These are phyloP conservation scores for Adelges cooleyi DNA, from an alignment of 1,140 invertebrate genomes.

Conservation along the genomic window DNA sequence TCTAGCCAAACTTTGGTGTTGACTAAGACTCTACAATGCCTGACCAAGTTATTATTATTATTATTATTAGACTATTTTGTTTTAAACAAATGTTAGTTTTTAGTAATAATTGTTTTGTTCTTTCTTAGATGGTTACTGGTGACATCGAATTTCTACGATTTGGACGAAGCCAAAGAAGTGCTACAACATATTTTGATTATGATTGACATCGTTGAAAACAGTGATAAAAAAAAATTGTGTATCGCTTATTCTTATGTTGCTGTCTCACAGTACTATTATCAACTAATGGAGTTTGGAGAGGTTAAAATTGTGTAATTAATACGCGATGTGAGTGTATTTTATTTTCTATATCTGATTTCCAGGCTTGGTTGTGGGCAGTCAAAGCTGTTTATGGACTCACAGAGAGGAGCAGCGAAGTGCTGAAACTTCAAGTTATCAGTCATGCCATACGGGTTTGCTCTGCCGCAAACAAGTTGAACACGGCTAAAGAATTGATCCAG, in stretches of 20 bases:
- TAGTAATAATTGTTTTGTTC: no score
- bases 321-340: no score
- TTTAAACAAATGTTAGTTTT: no score
- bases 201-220: not conserved
- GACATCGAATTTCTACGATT: constrained; percentile 61
- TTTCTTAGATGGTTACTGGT: constrained; percentile 30
- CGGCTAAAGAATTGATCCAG: constrained; percentile 8
- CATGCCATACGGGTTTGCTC: constrained; percentile 6
- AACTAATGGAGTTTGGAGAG: constrained; percentile 13
- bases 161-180: constrained; percentile 38
- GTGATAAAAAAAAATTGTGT: not conserved
- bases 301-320: not conserved
- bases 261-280: constrained; percentile 12
- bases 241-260: not conserved
- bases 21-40: constrained; percentile 66
- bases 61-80: not conserved
- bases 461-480: not conserved
- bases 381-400: constrained; percentile 10
- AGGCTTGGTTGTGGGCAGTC: constrained; percentile 11
- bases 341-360: not conserved
- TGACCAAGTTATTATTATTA: constrained; percentile 29
- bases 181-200: not conserved
- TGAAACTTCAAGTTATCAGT: not conserved
- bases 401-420: not conserved
- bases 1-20: constrained; percentile 41